A percentile compares a stretch with the other conserved stretches of the same genome.
phyloP scores from a whole-genome alignment of 2,113 vertebrate genomes.

The Tinamus guttatus region DNA sequence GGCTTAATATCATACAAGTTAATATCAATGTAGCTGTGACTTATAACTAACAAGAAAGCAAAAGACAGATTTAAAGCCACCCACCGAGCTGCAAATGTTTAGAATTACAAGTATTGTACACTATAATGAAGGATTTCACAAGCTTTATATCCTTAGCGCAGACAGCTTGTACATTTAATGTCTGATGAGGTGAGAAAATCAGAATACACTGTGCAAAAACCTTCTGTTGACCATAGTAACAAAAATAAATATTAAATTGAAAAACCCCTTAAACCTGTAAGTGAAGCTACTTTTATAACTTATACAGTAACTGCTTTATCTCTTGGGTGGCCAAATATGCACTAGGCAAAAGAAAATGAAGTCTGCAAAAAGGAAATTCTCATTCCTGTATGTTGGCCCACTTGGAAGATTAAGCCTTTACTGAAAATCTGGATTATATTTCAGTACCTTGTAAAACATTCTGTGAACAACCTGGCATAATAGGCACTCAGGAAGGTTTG shows the following conservation, averaged over 20 bases:
- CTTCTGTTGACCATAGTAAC: not conserved
- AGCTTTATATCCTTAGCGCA: not conserved
- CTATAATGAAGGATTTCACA: conserved; percentile 33
- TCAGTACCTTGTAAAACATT: not conserved
- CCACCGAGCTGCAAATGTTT: conserved; percentile 33
- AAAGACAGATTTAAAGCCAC: conserved; percentile 12
- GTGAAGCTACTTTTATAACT: conserved; percentile 12
- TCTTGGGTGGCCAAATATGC: conserved; percentile 22
- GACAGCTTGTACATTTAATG: not conserved
- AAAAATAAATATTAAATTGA: conserved; percentile 36
- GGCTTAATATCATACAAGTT: not conserved
- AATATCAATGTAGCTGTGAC: not conserved
- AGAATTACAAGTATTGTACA: not conserved
- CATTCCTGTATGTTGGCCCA: not conserved
- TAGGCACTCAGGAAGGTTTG: not conserved
- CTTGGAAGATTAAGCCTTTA: not conserved
- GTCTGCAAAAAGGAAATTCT: not conserved
- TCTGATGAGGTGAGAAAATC: conserved; percentile 40
- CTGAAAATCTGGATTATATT: not conserved
- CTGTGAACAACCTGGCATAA: not conserved
- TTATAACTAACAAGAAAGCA: not conserved
- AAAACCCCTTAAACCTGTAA: not conserved
- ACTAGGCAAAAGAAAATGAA: not conserved
- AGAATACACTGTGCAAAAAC: not conserved
- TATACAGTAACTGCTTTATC: not conserved